A percentile compares a stretch with the other conserved stretches of the same genome.
Conservation (phyloP, 2,888 invertebrate species). For the Aleiodes leptofemur region DNA sequence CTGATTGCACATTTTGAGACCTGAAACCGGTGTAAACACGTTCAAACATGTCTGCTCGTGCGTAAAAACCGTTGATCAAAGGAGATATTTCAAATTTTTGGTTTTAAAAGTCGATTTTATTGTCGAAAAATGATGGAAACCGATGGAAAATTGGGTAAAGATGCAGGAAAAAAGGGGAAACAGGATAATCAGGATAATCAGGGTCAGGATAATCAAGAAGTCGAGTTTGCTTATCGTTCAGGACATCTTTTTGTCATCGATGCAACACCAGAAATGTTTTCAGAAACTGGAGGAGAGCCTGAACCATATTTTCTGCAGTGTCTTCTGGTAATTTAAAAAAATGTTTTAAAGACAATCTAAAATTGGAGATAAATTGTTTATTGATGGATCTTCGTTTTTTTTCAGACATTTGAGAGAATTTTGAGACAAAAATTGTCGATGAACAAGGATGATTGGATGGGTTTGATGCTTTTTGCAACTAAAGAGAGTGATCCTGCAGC, state of each 20-base stretch:
- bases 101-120: too few species aligned
- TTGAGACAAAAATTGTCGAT: conserved; percentile 37
- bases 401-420: conserved; percentile 37
- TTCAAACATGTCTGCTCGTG: too few species aligned
- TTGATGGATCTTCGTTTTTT: background rate
- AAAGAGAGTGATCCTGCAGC: conserved; percentile 28
- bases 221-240: background rate
- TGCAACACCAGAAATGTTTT: conserved; percentile 8
- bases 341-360: background rate
- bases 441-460: conserved; percentile 40
- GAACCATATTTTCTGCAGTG: conserved; percentile 22
- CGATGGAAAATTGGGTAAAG: too few species aligned
- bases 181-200: background rate
- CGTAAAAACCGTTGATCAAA: too few species aligned
- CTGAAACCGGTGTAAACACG: too few species aligned
- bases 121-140: too few species aligned
- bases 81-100: too few species aligned
- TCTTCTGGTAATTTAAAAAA: conserved; percentile 5
- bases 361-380: background rate
- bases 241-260: conserved; percentile 38
- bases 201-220: background rate
- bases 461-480: conserved; percentile 37
- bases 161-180: too few species aligned
- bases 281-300: background rate
- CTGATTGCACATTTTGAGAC: background rate